These are phyloP conservation scores for Panurus biarmicus DNA, from an alignment of 2,113 vertebrate species.

Conservation along the genomic window DNA sequence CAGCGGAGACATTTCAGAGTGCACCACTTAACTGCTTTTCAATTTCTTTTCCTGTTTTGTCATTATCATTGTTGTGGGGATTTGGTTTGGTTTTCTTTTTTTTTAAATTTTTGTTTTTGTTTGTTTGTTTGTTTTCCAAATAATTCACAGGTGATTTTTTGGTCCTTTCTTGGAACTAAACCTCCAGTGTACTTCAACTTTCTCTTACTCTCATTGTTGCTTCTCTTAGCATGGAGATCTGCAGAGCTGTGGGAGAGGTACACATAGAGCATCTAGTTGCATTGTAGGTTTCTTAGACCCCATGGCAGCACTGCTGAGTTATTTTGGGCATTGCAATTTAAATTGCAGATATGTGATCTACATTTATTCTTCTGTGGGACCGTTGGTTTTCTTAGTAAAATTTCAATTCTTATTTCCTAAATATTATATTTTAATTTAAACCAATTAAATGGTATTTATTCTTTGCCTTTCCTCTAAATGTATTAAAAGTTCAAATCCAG, in stretches of 20 bases:
- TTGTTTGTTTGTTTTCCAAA: background rate
- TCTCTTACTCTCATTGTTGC: background rate
- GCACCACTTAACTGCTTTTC: slow-evolving; percentile 61
- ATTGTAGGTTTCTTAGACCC: background rate
- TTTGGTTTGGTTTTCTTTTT: background rate
- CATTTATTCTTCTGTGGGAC: background rate
- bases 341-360: slow-evolving; percentile 1
- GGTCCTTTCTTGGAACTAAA: slow-evolving; percentile 8
- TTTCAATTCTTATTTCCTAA: background rate
- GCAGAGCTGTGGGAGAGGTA: slow-evolving; percentile 1
- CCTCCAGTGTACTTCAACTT: background rate
- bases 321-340: slow-evolving; percentile 1
- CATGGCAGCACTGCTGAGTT: background rate
- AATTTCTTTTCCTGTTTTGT: slow-evolving; percentile 57
- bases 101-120: background rate
- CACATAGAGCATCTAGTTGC: background rate
- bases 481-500: background rate
- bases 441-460: background rate
- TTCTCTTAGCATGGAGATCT: slow-evolving; percentile 19
- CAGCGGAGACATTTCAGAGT: slow-evolving; percentile 60
- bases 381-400: background rate
- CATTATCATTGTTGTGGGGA: background rate
- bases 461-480: background rate
- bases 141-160: slow-evolving; percentile 25
- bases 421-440: background rate